These are phyloP conservation scores for Clarias macrocephalus DNA, from an alignment of 2,113 vertebrate species.

Conservation along the genomic window DNA sequence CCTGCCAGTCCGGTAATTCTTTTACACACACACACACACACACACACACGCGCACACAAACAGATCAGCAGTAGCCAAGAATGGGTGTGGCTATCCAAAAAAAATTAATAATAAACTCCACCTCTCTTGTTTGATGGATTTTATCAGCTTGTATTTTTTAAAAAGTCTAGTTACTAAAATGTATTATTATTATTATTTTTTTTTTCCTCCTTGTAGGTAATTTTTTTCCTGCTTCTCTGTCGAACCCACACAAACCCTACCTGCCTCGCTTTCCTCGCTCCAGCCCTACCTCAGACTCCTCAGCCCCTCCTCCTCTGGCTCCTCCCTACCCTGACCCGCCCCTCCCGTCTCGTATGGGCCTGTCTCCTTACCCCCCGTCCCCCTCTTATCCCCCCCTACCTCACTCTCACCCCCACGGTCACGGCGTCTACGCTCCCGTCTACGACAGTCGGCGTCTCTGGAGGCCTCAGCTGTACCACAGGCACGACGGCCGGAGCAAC, in stretches of 20 bases:
- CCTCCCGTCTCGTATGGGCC: slow-evolving; percentile 80
- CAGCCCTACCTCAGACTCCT: slow-evolving; percentile 83
- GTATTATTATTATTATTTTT: neutral
- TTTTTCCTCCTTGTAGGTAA: slow-evolving; percentile 70
- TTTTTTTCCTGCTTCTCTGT: slow-evolving; percentile 79
- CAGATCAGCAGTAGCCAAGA: neutral
- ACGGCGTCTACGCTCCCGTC: slow-evolving; percentile 89
- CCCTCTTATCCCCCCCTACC: slow-evolving; percentile 83
- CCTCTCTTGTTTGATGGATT: neutral
- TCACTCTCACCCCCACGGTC: slow-evolving; percentile 82
- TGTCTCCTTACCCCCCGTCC: slow-evolving; percentile 79
- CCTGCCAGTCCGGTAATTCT: slow-evolving; percentile 84
- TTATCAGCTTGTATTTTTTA: neutral
- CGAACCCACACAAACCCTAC: slow-evolving; percentile 85
- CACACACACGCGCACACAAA: neutral
- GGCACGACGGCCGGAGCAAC: slow-evolving; percentile 93
- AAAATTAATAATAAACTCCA: neutral
- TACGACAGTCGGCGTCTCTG: slow-evolving; percentile 94
- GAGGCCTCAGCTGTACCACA: slow-evolving; percentile 92
- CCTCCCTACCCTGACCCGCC: slow-evolving; percentile 82
- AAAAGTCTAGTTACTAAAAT: neutral
- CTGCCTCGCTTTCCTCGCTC: slow-evolving; percentile 89
- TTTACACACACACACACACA: neutral
- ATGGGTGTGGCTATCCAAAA: neutral
- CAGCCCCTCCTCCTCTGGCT: slow-evolving; percentile 81